These are phyloP conservation scores for Puntigrus tetrazona DNA, from an alignment of 2,113 vertebrate genomes.

Conservation along the genomic window DNA sequence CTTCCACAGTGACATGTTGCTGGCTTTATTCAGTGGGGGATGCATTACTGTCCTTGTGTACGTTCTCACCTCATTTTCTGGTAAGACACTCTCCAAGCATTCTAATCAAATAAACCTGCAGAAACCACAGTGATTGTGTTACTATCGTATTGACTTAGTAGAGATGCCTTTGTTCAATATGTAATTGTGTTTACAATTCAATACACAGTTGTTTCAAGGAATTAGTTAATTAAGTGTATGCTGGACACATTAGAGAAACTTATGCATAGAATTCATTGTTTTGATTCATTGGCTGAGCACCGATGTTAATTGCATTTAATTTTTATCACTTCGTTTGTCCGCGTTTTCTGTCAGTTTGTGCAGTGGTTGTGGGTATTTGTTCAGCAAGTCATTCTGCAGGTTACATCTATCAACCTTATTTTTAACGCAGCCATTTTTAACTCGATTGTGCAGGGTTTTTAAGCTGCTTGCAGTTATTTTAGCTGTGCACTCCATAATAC, in stretches of 20 bases:
- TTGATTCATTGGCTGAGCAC: neutral
- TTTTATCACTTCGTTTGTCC: no score
- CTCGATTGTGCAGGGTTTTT: neutral
- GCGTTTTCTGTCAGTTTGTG: no score
- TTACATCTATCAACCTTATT: neutral
- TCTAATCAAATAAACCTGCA: neutral
- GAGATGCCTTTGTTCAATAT: neutral
- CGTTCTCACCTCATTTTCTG: slow-evolving; percentile 93
- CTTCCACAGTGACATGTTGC: slow-evolving; percentile 95
- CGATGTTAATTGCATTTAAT: neutral
- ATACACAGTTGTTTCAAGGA: neutral
- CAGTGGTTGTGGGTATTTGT: neutral
- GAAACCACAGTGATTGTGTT: neutral
- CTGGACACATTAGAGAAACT: no score
- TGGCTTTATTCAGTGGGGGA: slow-evolving; percentile 91
- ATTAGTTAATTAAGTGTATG: neutral
- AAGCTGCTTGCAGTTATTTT: neutral
- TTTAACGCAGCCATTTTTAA: neutral
- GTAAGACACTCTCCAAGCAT: slow-evolving; percentile 68
- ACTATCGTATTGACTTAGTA: no score
- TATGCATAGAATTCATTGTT: no score
- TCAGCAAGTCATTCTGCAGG: neutral
- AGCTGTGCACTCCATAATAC: neutral
- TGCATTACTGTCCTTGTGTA: slow-evolving; percentile 92
- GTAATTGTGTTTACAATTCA: neutral